A percentile compares a stretch with the other conserved stretches of the same genome.
These are phyloP conservation scores for Pseudorhombus dupliciocellatus DNA, from an alignment of 2,113 vertebrate species.

Conservation along the genomic window DNA sequence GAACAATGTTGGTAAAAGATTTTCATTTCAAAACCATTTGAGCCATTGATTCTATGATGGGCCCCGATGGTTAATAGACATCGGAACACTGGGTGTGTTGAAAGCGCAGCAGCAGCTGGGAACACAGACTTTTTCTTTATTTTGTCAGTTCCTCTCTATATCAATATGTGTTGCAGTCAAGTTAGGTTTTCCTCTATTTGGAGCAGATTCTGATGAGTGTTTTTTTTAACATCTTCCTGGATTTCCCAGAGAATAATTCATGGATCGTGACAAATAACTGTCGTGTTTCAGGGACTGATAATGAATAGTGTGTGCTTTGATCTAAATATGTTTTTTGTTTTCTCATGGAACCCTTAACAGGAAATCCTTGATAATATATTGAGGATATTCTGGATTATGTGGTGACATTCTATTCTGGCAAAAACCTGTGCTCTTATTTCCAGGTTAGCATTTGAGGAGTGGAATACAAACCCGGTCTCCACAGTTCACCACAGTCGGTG, in stretches of 20 bases:
- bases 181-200: too few relatives aligned
- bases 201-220: too few relatives aligned
- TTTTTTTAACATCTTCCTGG: too few relatives aligned
- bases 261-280: too few relatives aligned
- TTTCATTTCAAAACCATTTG: constrained; percentile 66
- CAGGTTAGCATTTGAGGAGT: background rate
- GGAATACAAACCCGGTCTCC: background rate
- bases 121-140: background rate
- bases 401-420: too few relatives aligned
- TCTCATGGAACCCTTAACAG: too few relatives aligned
- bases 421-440: background rate
- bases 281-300: too few relatives aligned
- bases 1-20: constrained; percentile 54
- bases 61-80: constrained; percentile 1
- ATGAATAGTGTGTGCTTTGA: too few relatives aligned
- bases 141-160: too few relatives aligned
- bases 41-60: constrained; percentile 49
- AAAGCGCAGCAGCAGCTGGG: background rate
- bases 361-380: background rate
- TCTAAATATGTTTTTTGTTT: too few relatives aligned
- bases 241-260: too few relatives aligned
- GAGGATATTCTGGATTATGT: background rate
- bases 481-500: background rate
- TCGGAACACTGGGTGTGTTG: constrained; percentile 13
- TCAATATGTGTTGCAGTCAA: too few relatives aligned